Conservation (phyloP, 2,113 vertebrate genomes). For the Chaenogobius annularis region DNA sequence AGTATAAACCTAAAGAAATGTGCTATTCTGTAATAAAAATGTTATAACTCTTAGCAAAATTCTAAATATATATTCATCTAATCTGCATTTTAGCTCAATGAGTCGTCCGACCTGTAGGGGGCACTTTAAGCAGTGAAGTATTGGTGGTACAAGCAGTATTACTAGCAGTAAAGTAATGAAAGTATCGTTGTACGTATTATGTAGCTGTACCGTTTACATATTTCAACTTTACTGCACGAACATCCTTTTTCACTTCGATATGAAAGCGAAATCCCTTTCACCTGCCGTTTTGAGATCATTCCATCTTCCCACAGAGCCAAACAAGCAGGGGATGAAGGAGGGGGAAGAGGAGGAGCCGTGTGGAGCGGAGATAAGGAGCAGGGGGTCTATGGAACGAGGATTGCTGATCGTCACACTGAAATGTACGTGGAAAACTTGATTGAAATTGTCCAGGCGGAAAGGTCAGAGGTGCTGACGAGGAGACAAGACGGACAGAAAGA, state of each 20-base stretch:
- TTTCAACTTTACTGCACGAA: background rate
- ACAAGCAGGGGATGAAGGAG: constrained; percentile 18
- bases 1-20: no score
- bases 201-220: background rate
- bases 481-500: background rate
- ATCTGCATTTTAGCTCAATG: no score
- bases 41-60: no score
- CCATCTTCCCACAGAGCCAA: background rate
- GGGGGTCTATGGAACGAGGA: background rate
- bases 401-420: background rate
- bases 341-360: constrained; percentile 22
- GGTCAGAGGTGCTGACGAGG: background rate
- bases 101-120: no score
- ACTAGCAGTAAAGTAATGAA: background rate
- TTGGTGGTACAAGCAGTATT: background rate
- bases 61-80: no score
- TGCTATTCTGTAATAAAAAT: no score
- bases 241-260: background rate
- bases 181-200: background rate
- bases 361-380: background rate
- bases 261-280: background rate
- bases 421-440: background rate
- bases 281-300: background rate
- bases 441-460: background rate
- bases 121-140: background rate